phyloP scores from a whole-genome alignment of 1,140 invertebrate species.

The Eufriesea mexicana region DNA sequence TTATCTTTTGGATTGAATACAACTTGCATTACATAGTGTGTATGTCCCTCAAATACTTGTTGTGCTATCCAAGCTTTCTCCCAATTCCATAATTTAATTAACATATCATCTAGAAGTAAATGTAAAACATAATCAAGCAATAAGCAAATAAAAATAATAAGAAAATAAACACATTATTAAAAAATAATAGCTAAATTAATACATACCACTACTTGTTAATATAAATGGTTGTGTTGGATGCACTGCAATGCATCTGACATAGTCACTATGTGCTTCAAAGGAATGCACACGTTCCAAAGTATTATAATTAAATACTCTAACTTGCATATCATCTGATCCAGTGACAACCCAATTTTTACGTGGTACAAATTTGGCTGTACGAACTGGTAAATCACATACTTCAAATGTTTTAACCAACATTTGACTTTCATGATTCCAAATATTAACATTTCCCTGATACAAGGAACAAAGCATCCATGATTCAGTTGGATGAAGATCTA shows the following conservation, averaged over 20 bases:
- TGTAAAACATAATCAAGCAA: no score
- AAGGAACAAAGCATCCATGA: constrained; percentile 99
- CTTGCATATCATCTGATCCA: constrained; percentile 98
- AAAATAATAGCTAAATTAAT: not conserved
- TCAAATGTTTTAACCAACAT: constrained; percentile 96
- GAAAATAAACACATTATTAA: no score
- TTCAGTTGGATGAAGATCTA: constrained; percentile 98
- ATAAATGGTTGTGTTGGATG: constrained; percentile 99
- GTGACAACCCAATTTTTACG: constrained; percentile 99
- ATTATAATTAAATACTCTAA: constrained; percentile 99
- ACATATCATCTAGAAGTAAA: constrained; percentile 93
- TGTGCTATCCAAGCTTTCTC: constrained; percentile 98
- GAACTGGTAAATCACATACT: constrained; percentile 97
- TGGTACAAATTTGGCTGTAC: constrained; percentile 97
- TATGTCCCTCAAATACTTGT: constrained; percentile 98
- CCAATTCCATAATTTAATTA: constrained; percentile 99
- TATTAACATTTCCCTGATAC: constrained; percentile 99
- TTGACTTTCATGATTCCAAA: constrained; percentile 99
- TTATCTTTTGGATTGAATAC: constrained; percentile 99
- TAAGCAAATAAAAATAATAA: not conserved
- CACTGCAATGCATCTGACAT: constrained; percentile 97
- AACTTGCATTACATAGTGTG: constrained; percentile 99
- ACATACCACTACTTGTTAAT: constrained; percentile 96
- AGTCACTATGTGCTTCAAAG: constrained; percentile 99
- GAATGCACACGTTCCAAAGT: constrained; percentile 97